Conservation (phyloP, 2,113 vertebrate genomes). For the Phrynosoma platyrhinos region DNA sequence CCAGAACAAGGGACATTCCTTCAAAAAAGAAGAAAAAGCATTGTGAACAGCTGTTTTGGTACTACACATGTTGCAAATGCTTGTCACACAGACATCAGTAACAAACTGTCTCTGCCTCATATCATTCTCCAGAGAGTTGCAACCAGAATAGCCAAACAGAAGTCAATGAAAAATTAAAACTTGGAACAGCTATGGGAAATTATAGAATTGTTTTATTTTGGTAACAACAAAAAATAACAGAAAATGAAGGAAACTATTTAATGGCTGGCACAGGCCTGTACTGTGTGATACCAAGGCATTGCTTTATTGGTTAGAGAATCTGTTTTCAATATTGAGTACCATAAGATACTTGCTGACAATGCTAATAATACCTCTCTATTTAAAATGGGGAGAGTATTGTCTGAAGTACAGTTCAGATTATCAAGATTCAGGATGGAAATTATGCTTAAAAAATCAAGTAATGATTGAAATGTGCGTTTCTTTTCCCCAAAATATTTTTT, state of each 20-base stretch:
- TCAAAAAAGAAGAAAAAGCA: conserved; percentile 14
- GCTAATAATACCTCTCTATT: neutral
- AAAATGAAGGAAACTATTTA: conserved; percentile 44
- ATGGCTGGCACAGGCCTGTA: conserved; percentile 44
- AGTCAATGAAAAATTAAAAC: conserved; percentile 64
- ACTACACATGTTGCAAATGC: conserved; percentile 46
- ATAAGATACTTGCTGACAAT: neutral
- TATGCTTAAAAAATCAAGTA: no score
- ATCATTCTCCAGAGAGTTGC: conserved; percentile 37
- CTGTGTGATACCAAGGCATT: conserved; percentile 39
- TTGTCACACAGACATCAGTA: conserved; percentile 42
- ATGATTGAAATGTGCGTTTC: no score
- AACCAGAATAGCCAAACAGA: conserved; percentile 50
- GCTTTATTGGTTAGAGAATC: neutral
- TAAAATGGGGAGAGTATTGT: neutral
- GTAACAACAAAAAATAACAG: conserved; percentile 48
- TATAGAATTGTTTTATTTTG: conserved; percentile 56
- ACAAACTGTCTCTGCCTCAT: conserved; percentile 40
- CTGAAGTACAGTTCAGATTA: neutral
- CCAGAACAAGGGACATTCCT: conserved; percentile 22
- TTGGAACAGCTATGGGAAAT: conserved; percentile 42
- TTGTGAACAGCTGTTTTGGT: conserved; percentile 43
- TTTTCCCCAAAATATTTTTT: no score
- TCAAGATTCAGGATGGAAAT: neutral
- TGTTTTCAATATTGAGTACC: neutral